A percentile compares a stretch with the other conserved stretches of the same genome.
Conservation (phyloP, 2,797 vertebrate species). For the Knipowitschia caucasica region DNA sequence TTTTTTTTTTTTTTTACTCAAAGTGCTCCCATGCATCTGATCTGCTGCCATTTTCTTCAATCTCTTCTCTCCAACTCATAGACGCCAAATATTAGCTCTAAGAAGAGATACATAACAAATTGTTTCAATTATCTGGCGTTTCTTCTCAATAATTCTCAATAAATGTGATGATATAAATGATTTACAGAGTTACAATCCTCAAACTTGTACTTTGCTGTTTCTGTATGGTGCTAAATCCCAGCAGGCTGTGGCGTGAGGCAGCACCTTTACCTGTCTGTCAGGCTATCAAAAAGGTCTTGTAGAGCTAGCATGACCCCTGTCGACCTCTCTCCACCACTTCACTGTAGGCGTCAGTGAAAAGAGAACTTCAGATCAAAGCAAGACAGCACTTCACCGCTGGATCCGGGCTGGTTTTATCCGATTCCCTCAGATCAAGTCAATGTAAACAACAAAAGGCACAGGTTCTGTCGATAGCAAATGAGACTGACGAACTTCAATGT, state of each 20-base stretch:
- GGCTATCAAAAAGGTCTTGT: constrained; percentile 36
- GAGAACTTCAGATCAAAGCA: constrained; percentile 6
- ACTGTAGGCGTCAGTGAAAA: constrained; percentile 10
- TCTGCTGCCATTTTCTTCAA: too few species aligned
- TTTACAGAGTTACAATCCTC: constrained; percentile 9
- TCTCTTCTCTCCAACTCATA: too few species aligned
- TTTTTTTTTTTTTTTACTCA: too few species aligned
- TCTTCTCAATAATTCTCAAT: too few species aligned
- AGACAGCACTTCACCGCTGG: not conserved
- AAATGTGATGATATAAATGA: too few species aligned
- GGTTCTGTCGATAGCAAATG: constrained; percentile 16
- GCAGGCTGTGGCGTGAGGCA: not conserved
- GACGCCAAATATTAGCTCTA: too few species aligned
- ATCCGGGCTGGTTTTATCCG: constrained; percentile 4
- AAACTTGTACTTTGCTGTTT: not conserved
- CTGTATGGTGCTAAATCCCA: not conserved
- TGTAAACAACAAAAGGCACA: constrained; percentile 17
- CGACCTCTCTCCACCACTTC: constrained; percentile 8
- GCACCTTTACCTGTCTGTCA: constrained; percentile 18
- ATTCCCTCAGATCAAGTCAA: constrained; percentile 20
- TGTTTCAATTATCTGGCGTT: too few species aligned
- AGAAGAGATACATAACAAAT: too few species aligned
- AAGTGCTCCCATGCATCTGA: too few species aligned
- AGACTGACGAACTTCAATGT: constrained; percentile 5
- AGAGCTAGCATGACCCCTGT: constrained; percentile 26